Evolutionary conservation across 1,140 invertebrate species (phyloP), one percentile per base, ranked within the genome.

Genomic region (Acromyrmex charruanus): DNA sequence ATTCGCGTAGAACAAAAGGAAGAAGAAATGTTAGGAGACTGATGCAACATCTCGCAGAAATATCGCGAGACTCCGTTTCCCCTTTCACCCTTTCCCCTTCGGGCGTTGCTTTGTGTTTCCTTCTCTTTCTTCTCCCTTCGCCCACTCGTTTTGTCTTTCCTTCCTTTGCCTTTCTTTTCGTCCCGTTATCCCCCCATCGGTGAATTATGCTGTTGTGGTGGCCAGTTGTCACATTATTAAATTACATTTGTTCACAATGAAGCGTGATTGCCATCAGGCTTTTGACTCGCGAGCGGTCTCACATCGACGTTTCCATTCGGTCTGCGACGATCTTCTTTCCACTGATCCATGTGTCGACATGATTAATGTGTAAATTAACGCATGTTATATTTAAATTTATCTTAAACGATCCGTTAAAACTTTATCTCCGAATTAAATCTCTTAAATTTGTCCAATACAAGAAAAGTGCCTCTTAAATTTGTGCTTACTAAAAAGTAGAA

Each of bases 211-310:
- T 85, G 85, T 91, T 91, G 87, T 63, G 81, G 55, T 72, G 53
- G 72, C 58, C 90, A 86, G 75, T 88, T 91, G 86, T 88, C 87
- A 91, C 85, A 68, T 90, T 91, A 91, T 91, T 91, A 91, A 86
- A 91, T 91, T 91, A 90, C 87, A 79, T 91, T 91, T 88, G 87
- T 85, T 90, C 81, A 88, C 84, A 90, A 91, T 88, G 75, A 86
- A 72, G 79, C 86, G 79, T 77, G 90, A 91, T 91, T 91, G 88
- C 87, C 75, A 51, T 79, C 85, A 61, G 79, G 79, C 88, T 87
- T 90, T 91, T 89, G 84, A 79, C 85, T 85, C 69, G 58, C 69
- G 55, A 49, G 77, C 51, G 44, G 49, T 55, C 77, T 39, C 55
- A 16, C 58, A 51, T 72, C 72, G 79, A 55, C 44, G 51, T 55